These are phyloP conservation scores for Gobiocypris rarus DNA, from an alignment of 2,113 vertebrate genomes.

Conservation along the genomic window DNA sequence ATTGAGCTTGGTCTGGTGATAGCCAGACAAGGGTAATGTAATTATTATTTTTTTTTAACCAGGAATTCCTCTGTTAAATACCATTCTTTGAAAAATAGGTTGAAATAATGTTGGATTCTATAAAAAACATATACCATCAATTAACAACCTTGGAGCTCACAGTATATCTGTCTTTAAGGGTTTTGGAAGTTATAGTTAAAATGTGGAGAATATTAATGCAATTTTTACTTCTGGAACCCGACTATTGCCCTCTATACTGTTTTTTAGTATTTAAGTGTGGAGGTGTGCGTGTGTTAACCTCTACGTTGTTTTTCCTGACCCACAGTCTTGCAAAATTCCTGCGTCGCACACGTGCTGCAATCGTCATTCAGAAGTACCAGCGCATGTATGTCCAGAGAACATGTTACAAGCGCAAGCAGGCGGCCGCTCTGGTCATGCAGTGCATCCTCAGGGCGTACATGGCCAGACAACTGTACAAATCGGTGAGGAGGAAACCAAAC, in stretches of 20 bases:
- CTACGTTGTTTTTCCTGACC: background rate
- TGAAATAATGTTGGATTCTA: background rate
- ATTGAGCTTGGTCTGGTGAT: too few species aligned
- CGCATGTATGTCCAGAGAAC: conserved; percentile 85
- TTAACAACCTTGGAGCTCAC: background rate
- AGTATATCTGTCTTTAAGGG: background rate
- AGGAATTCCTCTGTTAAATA: background rate
- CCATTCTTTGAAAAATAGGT: background rate
- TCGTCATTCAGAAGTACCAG: conserved; percentile 90
- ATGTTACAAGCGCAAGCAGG: conserved; percentile 80
- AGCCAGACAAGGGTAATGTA: too few species aligned
- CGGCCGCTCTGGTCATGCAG: conserved; percentile 86
- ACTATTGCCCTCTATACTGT: background rate
- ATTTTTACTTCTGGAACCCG: background rate
- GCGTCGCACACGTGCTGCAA: conserved; percentile 87
- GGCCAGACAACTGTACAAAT: conserved; percentile 86
- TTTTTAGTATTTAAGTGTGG: background rate
- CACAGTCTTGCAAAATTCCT: conserved; percentile 88
- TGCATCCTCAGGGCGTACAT: conserved; percentile 88
- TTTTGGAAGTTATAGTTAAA: background rate
- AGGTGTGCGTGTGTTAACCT: background rate
- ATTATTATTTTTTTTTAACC: too few species aligned
- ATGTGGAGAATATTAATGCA: background rate
- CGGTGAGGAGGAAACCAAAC: conserved; percentile 74
- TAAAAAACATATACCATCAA: background rate